Percentiles rank a stretch among this genome's conserved stretches.
Evolutionary conservation across 2,113 vertebrate species (phyloP).

Genomic region (Cyanoliseus patagonus): DNA sequence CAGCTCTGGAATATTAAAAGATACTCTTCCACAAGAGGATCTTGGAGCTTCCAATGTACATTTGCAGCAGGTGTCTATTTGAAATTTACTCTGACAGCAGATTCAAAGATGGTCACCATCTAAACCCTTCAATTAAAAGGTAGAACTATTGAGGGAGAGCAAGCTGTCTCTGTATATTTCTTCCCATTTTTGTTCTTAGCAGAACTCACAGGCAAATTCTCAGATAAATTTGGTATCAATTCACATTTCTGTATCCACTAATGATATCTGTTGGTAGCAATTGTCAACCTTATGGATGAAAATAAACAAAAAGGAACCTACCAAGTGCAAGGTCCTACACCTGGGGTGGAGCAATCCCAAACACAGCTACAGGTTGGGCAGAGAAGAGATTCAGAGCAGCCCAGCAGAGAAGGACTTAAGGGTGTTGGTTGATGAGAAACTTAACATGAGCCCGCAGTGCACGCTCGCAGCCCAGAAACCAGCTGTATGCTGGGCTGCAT

Average conservation of each 20-base stretch:
- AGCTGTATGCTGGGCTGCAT: not conserved
- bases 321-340: not conserved
- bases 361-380: not conserved
- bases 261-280: not conserved
- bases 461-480: fast-evolving
- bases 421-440: not conserved
- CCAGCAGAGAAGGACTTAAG: not conserved
- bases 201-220: not conserved
- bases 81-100: not conserved
- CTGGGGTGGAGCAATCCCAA: not conserved
- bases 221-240: not conserved
- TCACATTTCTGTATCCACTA: not conserved
- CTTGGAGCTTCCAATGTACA: not conserved
- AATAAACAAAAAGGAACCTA: not conserved
- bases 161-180: not conserved
- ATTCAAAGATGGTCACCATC: not conserved
- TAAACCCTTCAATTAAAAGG: not conserved
- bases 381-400: not conserved
- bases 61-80: not conserved
- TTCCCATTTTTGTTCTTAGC: not conserved
- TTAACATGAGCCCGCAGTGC: not conserved
- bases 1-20: not conserved
- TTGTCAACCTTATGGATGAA: not conserved
- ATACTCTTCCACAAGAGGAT: not conserved
- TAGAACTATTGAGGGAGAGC: not conserved